Conservation (phyloP, 1,140 invertebrate genomes). For the Nautilus pompilius region DNA sequence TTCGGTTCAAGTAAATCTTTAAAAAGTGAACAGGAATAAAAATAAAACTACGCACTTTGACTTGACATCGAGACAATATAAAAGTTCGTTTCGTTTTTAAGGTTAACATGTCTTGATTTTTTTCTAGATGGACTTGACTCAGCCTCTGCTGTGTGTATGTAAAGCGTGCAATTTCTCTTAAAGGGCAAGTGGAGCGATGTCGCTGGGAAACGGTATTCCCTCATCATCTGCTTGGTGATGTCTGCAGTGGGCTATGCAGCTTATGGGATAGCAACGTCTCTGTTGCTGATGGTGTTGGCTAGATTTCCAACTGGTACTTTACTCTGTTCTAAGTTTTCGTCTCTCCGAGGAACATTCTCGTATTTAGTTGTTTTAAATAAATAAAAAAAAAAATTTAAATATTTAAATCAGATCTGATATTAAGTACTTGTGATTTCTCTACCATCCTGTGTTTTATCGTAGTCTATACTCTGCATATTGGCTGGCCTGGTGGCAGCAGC, state of each 20-base stretch:
- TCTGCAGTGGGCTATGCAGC: slow-evolving; percentile 44
- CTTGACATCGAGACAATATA: background rate
- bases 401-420: too few species aligned
- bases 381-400: too few species aligned
- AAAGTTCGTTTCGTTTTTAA: background rate
- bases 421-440: too few species aligned
- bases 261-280: slow-evolving; percentile 35
- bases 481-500: too few species aligned
- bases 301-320: slow-evolving; percentile 50
- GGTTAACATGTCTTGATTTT: background rate
- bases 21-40: background rate
- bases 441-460: too few species aligned
- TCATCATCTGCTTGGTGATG: slow-evolving; percentile 43
- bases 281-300: slow-evolving; percentile 38
- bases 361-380: too few species aligned
- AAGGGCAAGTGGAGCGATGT: slow-evolving; percentile 57
- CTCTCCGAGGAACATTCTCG: too few species aligned
- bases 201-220: slow-evolving; percentile 37
- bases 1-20: background rate
- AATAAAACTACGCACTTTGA: background rate
- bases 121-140: too few species aligned
- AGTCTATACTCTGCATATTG: too few species aligned
- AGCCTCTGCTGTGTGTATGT: too few species aligned
- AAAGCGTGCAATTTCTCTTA: too few species aligned
- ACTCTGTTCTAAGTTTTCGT: background rate